Evolutionary conservation across 1,140 invertebrate genomes (phyloP).

Genomic region (Pseudobourletiella spinata): DNA sequence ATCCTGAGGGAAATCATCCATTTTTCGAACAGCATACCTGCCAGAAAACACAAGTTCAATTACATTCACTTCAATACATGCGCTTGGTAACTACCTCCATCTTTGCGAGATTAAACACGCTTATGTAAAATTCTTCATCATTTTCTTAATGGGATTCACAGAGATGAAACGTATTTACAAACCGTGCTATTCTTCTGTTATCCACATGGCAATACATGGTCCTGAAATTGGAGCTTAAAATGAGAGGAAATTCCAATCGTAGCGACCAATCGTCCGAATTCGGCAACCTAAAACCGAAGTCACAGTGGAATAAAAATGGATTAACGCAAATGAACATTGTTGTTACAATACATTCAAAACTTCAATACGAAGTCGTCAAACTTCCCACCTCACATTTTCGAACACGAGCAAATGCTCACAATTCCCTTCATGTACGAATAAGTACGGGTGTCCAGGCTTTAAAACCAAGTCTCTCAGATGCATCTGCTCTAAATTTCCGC

Average conservation of each 20-base stretch:
- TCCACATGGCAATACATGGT: slow-evolving; percentile 1
- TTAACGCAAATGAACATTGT: no score
- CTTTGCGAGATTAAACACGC: no score
- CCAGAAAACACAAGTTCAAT: no score
- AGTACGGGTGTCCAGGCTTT: not conserved
- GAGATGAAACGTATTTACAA: not conserved
- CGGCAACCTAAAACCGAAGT: no score
- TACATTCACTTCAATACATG: no score
- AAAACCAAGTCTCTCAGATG: not conserved
- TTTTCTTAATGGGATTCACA: no score
- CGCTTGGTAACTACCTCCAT: no score
- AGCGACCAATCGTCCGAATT: not conserved
- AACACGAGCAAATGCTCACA: not conserved
- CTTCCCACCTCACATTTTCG: not conserved
- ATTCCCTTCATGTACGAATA: not conserved
- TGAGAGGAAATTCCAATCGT: not conserved
- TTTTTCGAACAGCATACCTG: not conserved
- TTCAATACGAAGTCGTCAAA: not conserved
- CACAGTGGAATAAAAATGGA: no score
- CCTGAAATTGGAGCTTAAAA: not conserved
- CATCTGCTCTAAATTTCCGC: not conserved
- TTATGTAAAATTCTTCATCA: no score
- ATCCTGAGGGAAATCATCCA: not conserved
- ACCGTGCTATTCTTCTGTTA: not conserved
- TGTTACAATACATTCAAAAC: not conserved